A percentile compares a stretch with the other conserved stretches of the same genome.
Conservation (phyloP, 2,888 invertebrate species). For the Incurvaria masculella region DNA sequence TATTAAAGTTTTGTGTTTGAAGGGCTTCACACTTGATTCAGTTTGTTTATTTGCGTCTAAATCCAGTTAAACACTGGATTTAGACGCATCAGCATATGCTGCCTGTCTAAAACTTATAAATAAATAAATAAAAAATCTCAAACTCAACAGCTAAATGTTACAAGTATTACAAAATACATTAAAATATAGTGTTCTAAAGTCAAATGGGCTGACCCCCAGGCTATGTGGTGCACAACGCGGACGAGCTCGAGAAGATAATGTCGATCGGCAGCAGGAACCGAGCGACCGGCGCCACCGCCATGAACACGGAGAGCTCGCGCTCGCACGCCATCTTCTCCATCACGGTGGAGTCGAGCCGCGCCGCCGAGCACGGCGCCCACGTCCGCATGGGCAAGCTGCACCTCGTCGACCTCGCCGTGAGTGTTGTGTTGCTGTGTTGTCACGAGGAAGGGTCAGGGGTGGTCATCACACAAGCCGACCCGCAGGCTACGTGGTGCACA, state of each 20-base stretch:
- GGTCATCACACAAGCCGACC: too few species aligned
- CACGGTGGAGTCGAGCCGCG: slow-evolving; percentile 94
- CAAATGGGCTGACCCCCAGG: slow-evolving; percentile 55
- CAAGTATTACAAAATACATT: too few species aligned
- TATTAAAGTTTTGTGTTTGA: too few species aligned
- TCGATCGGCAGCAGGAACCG: slow-evolving; percentile 95
- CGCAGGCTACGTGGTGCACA: slow-evolving; percentile 97
- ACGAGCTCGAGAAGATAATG: slow-evolving; percentile 94
- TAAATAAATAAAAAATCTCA: too few species aligned
- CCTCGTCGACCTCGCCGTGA: slow-evolving; percentile 93
- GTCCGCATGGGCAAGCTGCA: slow-evolving; percentile 96
- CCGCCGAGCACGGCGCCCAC: slow-evolving; percentile 77
- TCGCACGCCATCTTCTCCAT: slow-evolving; percentile 99
- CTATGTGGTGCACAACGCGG: slow-evolving; percentile 97
- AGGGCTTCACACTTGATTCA: too few species aligned
- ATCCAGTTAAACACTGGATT: too few species aligned
- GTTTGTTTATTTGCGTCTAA: too few species aligned
- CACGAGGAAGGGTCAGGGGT: too few species aligned
- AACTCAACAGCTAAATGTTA: too few species aligned
- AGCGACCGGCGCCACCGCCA: slow-evolving; percentile 75
- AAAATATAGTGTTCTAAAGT: too few species aligned
- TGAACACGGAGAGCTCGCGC: slow-evolving; percentile 95
- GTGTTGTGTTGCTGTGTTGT: slow-evolving; percentile 19
- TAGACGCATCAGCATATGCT: too few species aligned
- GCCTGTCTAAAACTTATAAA: too few species aligned